Conservation (phyloP, 1,140 invertebrate genomes). For the Acromyrmex charruanus region DNA sequence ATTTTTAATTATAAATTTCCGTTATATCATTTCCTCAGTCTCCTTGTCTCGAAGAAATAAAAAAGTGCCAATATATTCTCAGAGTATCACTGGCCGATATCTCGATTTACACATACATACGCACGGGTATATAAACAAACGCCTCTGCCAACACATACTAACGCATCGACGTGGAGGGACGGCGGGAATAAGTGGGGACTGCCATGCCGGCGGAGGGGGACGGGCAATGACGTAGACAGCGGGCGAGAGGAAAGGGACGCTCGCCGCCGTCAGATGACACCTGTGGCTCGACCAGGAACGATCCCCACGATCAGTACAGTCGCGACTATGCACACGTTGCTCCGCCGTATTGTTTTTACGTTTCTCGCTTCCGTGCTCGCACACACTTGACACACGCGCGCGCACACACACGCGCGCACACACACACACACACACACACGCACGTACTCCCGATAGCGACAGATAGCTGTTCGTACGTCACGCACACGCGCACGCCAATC, state of each 20-base stretch:
- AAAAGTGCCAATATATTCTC: not conserved
- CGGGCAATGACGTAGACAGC: not conserved
- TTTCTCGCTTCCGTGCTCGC: slow-evolving; percentile 53
- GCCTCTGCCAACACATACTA: not conserved
- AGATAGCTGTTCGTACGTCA: not conserved
- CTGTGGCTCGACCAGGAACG: slow-evolving; percentile 80
- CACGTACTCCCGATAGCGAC: not conserved
- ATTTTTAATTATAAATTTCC: not conserved
- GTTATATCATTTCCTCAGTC: not conserved
- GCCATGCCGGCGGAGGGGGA: not conserved
- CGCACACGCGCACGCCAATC: not conserved
- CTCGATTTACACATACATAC: not conserved
- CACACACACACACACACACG: not conserved
- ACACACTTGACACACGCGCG: slow-evolving; percentile 55
- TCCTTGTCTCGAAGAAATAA: not conserved
- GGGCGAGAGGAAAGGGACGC: slow-evolving; percentile 63
- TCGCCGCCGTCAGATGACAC: slow-evolving; percentile 82
- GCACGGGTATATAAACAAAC: not conserved
- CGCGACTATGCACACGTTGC: slow-evolving; percentile 83
- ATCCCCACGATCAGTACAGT: slow-evolving; percentile 81
- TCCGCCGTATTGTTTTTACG: slow-evolving; percentile 73
- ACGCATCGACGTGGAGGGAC: not conserved
- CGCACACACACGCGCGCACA: not conserved
- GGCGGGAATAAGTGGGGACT: not conserved
- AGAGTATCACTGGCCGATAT: not conserved